A percentile compares a stretch with the other conserved stretches of the same genome.
Conservation (phyloP, 2,113 vertebrate genomes). For the Verasper variegatus region DNA sequence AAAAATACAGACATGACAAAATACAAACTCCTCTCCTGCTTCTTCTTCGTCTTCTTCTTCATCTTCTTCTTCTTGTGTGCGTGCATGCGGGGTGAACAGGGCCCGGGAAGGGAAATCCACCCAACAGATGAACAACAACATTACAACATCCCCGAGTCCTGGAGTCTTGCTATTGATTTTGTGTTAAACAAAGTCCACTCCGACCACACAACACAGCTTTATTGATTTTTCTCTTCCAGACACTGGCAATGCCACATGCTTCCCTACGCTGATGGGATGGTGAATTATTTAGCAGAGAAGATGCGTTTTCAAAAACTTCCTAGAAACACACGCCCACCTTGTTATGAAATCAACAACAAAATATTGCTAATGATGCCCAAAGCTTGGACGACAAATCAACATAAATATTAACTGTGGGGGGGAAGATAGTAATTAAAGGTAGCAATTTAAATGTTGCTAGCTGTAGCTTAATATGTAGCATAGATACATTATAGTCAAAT, state of each 20-base stretch:
- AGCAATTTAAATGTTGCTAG: too few relatives aligned
- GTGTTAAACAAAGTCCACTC: slow-evolving; percentile 60
- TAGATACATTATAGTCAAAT: too few relatives aligned
- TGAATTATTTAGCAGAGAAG: slow-evolving; percentile 55
- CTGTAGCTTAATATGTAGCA: too few relatives aligned
- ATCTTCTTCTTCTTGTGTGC: slow-evolving; percentile 46
- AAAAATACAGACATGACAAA: slow-evolving; percentile 86
- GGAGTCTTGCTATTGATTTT: slow-evolving; percentile 61
- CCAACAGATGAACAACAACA: slow-evolving; percentile 17
- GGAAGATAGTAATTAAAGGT: too few relatives aligned
- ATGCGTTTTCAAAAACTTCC: slow-evolving; percentile 10
- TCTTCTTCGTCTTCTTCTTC: slow-evolving; percentile 48
- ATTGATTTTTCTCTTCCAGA: slow-evolving; percentile 52
- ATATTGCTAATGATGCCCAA: too few relatives aligned
- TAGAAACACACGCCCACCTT: background rate
- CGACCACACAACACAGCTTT: slow-evolving; percentile 51
- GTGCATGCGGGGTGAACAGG: background rate
- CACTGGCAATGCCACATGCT: slow-evolving; percentile 9
- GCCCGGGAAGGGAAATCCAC: slow-evolving; percentile 40
- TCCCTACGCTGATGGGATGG: slow-evolving; percentile 19
- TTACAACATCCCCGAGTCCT: slow-evolving; percentile 30
- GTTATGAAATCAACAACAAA: background rate
- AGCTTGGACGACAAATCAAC: background rate
- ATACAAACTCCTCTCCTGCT: slow-evolving; percentile 68
- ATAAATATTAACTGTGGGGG: too few relatives aligned